Evolutionary conservation across 2,113 vertebrate genomes (phyloP).

Genomic region (Caretta caretta): DNA sequence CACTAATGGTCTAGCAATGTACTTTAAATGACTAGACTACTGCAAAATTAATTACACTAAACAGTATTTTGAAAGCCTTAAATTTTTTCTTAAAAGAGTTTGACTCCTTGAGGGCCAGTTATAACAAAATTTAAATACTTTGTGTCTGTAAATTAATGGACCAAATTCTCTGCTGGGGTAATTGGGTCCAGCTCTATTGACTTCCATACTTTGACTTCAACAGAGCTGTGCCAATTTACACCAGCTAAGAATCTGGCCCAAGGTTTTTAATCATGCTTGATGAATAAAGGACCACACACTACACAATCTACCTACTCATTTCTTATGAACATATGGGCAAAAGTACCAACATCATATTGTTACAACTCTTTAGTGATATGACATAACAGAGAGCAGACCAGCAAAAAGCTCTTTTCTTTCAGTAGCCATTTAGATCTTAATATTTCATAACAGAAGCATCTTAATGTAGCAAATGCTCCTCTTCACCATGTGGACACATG

Average conservation of each 20-base stretch:
- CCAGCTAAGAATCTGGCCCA: background rate
- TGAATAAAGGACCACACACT: background rate
- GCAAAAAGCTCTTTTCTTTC: background rate
- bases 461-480: background rate
- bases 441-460: background rate
- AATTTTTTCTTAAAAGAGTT: conserved; percentile 54
- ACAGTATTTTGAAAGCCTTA: conserved; percentile 32
- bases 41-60: conserved; percentile 57
- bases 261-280: background rate
- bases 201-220: conserved; percentile 24
- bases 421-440: conserved; percentile 8
- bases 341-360: background rate
- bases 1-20: conserved; percentile 33
- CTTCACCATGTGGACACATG: background rate
- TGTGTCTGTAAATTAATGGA: conserved; percentile 35
- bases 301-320: background rate
- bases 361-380: background rate
- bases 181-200: conserved; percentile 10
- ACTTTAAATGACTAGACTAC: conserved; percentile 46
- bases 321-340: background rate
- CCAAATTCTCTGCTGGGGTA: background rate
- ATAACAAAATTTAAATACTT: conserved; percentile 28
- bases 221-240: background rate
- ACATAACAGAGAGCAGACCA: conserved; percentile 7
- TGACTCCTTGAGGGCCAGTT: conserved; percentile 33